Percentiles rank a stretch among this genome's conserved stretches.
These are phyloP conservation scores for Argentina silus DNA, from an alignment of 2,797 vertebrate species.

Conservation along the genomic window DNA sequence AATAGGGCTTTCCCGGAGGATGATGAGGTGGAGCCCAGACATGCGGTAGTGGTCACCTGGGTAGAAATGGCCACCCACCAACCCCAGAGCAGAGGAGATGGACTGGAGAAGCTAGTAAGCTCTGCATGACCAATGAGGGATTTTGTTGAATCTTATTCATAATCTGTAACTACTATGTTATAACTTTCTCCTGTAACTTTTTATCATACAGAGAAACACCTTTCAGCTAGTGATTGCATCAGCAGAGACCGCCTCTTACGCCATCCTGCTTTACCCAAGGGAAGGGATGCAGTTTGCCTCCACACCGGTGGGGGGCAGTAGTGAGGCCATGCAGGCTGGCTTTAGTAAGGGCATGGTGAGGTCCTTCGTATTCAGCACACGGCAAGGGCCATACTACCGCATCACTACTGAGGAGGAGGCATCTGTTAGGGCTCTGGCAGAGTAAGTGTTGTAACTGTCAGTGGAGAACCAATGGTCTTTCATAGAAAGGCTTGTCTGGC, in stretches of 20 bases:
- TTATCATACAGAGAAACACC: conserved; percentile 86
- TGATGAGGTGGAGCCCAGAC: conserved; percentile 72
- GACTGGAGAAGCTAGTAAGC: conserved; percentile 77
- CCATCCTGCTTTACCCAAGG: conserved; percentile 88
- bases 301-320: conserved; percentile 63
- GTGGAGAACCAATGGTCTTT: neutral
- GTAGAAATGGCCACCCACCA: conserved; percentile 72
- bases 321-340: conserved; percentile 76
- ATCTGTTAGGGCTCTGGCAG: conserved; percentile 79
- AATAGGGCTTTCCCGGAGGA: conserved; percentile 82
- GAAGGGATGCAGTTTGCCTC: conserved; percentile 84
- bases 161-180: neutral
- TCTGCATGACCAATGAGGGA: neutral
- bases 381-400: conserved; percentile 80
- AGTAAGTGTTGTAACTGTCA: conserved; percentile 74
- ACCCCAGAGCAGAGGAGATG: conserved; percentile 57
- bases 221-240: conserved; percentile 91
- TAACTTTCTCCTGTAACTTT: conserved; percentile 11
- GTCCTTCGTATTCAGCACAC: conserved; percentile 66
- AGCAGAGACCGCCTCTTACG: conserved; percentile 82
- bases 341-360: conserved; percentile 83
- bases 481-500: neutral
- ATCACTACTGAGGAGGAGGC: conserved; percentile 78
- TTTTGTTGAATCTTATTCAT: neutral
- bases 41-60: conserved; percentile 86